Base-by-base conservation (phyloP, 2,113 vertebrate genomes). In the Anarhynchus alexandrinus region DNA sequence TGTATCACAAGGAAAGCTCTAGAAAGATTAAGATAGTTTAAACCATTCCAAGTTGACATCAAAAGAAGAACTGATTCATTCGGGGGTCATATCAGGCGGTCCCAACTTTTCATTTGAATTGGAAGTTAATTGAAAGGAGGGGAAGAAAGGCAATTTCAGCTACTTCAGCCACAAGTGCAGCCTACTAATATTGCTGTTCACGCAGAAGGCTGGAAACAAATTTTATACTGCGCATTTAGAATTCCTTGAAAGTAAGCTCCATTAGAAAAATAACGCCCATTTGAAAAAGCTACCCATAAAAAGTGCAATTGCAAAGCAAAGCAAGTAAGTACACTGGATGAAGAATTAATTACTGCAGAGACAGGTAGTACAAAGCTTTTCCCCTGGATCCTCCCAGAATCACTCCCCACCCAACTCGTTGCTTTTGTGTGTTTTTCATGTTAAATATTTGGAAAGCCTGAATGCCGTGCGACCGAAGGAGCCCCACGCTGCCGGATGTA, bases 381-480 rank as follows among this genome's bases (percentile, higher is more conserved):
- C 7, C 78, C n/a, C 49, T 43, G 36, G 20, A n/a, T 65, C 29
- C 57, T 77, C 43, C 69, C 62, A 69, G 64, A 73, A 78, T 36
- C 30, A 1, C 11, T 51, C 20, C 74, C n/a, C 38, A 12, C 12
- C 27, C 69, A 42, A 11, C 22, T 40, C 15, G 0, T 40, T 29
- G 65, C 72, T 74, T 43, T 32, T 55, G 29, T 4, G 5, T 55
- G 47, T 1, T 55, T n/a, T 51, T 71, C 34, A 3, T 2, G 12
- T 3, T 62, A 32, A 81, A 27, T 57, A 64, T 92, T 82, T 36
- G 32, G 55, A 12, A 36, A 80, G 51, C 54, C 38, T 51, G 67
- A 38, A 55, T 0, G 15, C 1, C 0, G 1, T 1, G 49, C 30
- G 82, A 20, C 32, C 2, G 2, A 21, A 69, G n/a, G 30, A 15